Percentiles rank a stretch among this genome's conserved stretches.
Evolutionary conservation across 2,797 vertebrate species (phyloP).

Genomic region (Gouania willdenowi): DNA sequence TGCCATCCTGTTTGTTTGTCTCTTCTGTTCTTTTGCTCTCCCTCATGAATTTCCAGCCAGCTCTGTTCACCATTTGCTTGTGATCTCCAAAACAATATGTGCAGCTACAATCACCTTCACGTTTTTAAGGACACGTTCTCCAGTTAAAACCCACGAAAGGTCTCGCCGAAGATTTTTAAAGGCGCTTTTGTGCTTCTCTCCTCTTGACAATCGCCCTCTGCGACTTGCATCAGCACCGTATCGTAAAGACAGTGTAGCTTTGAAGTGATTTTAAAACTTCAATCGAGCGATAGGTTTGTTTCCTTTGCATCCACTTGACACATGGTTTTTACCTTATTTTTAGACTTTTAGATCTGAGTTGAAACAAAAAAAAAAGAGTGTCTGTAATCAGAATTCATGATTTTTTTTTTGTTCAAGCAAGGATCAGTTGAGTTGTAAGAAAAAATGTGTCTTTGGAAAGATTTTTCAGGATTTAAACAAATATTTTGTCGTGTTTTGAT

Average conservation of each 20-base stretch:
- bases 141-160: conserved; percentile 3
- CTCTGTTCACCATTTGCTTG: conserved; percentile 26
- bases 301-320: conserved; percentile 15
- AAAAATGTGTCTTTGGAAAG: no score
- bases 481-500: no score
- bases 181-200: conserved; percentile 3
- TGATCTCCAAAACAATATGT: conserved; percentile 20
- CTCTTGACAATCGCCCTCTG: conserved; percentile 12
- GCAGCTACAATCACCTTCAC: conserved; percentile 27
- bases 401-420: no score
- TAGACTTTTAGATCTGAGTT: neutral
- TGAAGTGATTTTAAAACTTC: conserved; percentile 19
- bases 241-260: conserved; percentile 26
- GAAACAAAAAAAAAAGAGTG: no score
- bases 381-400: no score
- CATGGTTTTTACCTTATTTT: conserved; percentile 24
- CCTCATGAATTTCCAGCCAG: conserved; percentile 19
- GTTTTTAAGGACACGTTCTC: conserved; percentile 5
- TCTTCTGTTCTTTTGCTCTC: conserved; percentile 10
- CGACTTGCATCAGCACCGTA: conserved; percentile 6
- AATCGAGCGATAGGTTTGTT: conserved; percentile 17
- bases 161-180: conserved; percentile 1
- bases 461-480: no score
- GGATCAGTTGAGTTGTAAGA: no score
- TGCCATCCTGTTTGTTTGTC: conserved; percentile 33